Conservation (phyloP, 2,113 vertebrate species). For the Esox niger region DNA sequence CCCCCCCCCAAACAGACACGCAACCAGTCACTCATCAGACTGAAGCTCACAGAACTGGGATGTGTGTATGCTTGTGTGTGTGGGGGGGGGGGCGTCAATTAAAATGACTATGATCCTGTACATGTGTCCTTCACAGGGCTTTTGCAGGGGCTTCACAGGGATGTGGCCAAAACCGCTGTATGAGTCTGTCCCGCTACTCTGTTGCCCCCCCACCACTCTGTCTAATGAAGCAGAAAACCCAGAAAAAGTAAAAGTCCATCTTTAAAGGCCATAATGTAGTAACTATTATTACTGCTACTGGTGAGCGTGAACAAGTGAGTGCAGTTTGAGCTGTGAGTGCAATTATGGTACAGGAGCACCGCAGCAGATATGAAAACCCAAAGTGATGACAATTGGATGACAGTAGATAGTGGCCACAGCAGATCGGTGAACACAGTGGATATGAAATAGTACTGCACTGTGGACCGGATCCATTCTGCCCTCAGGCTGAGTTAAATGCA, state of each 20-base stretch:
- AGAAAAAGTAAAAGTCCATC: too few species aligned
- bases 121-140: constrained; percentile 46
- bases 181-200: too few species aligned
- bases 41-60: constrained; percentile 56
- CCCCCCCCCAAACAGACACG: constrained; percentile 60
- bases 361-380: background rate
- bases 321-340: background rate
- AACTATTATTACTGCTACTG: too few species aligned
- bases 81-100: constrained; percentile 36
- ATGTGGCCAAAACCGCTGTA: too few species aligned
- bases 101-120: constrained; percentile 63
- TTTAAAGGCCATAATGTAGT: too few species aligned
- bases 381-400: background rate
- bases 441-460: background rate
- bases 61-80: too few species aligned
- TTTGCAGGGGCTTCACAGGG: too few species aligned
- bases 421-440: background rate
- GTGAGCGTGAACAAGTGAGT: background rate
- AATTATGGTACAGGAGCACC: background rate
- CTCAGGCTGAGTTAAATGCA: constrained; percentile 56
- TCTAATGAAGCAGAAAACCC: too few species aligned
- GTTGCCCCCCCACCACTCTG: too few species aligned
- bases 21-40: constrained; percentile 60
- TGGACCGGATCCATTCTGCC: constrained; percentile 61
- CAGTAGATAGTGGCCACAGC: background rate